Percentiles rank a stretch among this genome's conserved stretches.
These are phyloP conservation scores for Ophion costatus DNA, from an alignment of 2,888 invertebrate genomes.

Conservation along the genomic window DNA sequence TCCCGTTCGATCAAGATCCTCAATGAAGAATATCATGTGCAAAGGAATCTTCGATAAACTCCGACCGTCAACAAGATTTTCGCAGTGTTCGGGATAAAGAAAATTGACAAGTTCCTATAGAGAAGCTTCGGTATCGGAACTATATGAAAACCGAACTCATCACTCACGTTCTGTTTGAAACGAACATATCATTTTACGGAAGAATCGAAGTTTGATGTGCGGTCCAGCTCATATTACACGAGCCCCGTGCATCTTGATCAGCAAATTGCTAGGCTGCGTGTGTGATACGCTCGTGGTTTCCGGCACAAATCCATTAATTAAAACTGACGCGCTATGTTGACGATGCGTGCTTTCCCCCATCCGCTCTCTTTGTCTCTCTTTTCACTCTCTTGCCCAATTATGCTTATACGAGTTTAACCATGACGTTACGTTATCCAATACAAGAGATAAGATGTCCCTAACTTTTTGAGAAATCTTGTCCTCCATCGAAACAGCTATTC, in stretches of 20 bases:
- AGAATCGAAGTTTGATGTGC: not conserved
- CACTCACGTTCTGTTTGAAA: not conserved
- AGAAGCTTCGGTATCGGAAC: not conserved
- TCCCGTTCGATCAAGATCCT: no score
- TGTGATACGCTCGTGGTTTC: constrained; percentile 3
- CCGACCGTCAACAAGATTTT: not conserved
- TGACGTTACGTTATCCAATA: not conserved
- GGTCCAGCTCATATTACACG: not conserved
- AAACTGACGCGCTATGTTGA: constrained; percentile 41
- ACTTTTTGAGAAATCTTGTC: no score
- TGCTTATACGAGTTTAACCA: not conserved
- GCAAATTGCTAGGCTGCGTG: constrained; percentile 3
- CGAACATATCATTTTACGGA: not conserved
- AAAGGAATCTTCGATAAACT: not conserved
- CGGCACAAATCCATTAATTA: constrained; percentile 35
- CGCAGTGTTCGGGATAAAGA: not conserved
- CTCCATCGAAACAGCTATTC: no score
- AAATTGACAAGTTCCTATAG: not conserved
- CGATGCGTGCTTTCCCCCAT: constrained; percentile 32
- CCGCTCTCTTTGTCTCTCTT: not conserved
- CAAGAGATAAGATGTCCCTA: not conserved
- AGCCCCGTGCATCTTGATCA: not conserved
- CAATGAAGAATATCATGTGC: not conserved
- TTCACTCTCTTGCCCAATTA: not conserved
- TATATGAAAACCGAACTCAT: not conserved